Base-by-base conservation (phyloP, 2,113 vertebrate genomes). In the Phylloscopus trochiloides region DNA sequence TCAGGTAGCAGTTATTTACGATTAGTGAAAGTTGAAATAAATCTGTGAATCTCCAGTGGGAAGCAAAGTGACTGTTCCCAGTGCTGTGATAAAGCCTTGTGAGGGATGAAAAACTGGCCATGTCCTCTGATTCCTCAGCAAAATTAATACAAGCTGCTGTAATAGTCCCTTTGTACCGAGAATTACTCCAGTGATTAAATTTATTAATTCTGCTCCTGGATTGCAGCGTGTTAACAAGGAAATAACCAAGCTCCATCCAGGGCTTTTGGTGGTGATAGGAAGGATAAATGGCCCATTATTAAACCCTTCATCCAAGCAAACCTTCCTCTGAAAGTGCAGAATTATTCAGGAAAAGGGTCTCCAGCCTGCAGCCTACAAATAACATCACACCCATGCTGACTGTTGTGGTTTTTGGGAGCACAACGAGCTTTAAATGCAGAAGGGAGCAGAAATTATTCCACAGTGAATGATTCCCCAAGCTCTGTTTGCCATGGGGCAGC, bases 301-400 rank as follows among this genome's bases (percentile, higher is more conserved):
- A 26, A 83, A 32, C 14, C 61, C 7, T 7, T 34, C 43, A 32
- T 67, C 42, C 51, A 32, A 59, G 36, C 26, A 48, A 76, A 47
- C 9, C 48, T 92, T 54, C 29, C 48, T 45, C 26, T 20, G 4
- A 22, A 86, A 48, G 16, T 26, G 31, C 68, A 81, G 14, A 68
- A 31, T 21, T 12, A 14, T 57, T 70, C 36, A 40, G 14, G 78
- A 24, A 2, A 13, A 32, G 10, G 6, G 2, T 70, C 18, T 77
- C 28, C 68, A 77, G 1, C 31, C 31, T 48, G 32, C 52, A 58
- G 12, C 32, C 77, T 17, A 0, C 17, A 31, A 43, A 47, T 34
- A 31, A 3, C 19, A 21, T 7, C 2, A 25, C 3, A 7, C 4
- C 66, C 1, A 0, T n/a, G 65, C 28, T 70, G 5, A 14, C 9